Evolutionary conservation across 2,888 invertebrate genomes (phyloP).

Genomic region (Stenichneumon culpator): DNA sequence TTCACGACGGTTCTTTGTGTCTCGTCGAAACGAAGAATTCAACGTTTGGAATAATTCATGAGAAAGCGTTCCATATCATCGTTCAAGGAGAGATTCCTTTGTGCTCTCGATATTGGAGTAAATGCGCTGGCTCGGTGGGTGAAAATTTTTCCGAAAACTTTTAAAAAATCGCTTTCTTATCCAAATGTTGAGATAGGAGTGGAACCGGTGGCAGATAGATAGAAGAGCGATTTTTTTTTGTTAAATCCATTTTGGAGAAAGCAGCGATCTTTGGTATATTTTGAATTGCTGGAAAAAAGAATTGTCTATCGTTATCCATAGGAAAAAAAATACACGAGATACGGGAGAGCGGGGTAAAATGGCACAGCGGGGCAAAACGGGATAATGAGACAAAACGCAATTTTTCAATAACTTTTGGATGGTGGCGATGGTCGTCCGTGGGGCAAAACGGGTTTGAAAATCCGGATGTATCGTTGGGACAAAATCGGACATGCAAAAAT

Average conservation of each 20-base stretch:
- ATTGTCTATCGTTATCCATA: neutral
- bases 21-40: conserved; percentile 44
- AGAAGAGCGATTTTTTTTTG: neutral
- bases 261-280: neutral
- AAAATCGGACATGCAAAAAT: too few relatives aligned
- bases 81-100: conserved; percentile 19
- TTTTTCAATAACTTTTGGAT: too few relatives aligned
- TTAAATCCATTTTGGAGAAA: neutral
- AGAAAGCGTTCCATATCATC: conserved; percentile 7
- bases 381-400: too few relatives aligned
- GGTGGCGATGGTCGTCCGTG: too few relatives aligned
- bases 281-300: neutral
- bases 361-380: too few relatives aligned
- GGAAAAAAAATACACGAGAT: neutral
- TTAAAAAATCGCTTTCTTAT: neutral
- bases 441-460: too few relatives aligned
- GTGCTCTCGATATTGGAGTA: conserved; percentile 31
- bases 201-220: too few relatives aligned
- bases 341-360: too few relatives aligned
- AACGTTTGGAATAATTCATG: conserved; percentile 46
- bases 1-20: conserved; percentile 14
- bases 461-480: too few relatives aligned
- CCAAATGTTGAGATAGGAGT: neutral
- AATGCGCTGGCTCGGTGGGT: neutral
- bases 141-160: neutral